These are phyloP conservation scores for Troglohyphantes excavatus DNA, from an alignment of 2,888 invertebrate genomes.

Conservation along the genomic window DNA sequence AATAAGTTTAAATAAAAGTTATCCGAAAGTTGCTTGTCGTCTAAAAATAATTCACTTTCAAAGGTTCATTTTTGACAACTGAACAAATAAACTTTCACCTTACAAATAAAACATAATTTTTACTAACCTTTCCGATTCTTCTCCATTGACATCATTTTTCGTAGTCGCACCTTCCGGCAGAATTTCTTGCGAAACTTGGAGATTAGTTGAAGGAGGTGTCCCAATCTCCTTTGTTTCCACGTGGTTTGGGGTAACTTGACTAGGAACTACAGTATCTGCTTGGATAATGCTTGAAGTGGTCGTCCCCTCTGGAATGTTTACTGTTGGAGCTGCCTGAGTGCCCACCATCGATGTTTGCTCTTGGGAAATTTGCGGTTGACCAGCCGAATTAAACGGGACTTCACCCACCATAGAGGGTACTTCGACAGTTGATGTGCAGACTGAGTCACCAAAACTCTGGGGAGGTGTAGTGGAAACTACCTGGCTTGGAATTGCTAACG, in stretches of 20 bases:
- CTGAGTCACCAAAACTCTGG: background rate
- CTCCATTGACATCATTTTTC: conserved; percentile 73
- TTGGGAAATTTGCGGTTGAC: conserved; percentile 7
- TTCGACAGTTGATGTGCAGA: conserved; percentile 14
- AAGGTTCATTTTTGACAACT: too few species aligned
- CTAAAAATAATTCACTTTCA: too few species aligned
- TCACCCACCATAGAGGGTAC: conserved; percentile 49
- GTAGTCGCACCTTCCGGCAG: conserved; percentile 46
- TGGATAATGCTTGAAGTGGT: conserved; percentile 19
- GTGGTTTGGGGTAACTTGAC: conserved; percentile 70
- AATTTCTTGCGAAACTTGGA: conserved; percentile 63
- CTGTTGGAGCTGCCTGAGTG: conserved; percentile 34
- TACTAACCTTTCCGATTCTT: conserved; percentile 77
- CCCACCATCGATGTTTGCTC: conserved; percentile 22
- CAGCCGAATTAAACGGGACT: conserved; percentile 6
- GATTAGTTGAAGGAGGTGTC: conserved; percentile 61
- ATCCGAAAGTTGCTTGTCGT: too few species aligned
- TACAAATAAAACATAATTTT: conserved; percentile 8
- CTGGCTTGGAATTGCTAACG: conserved; percentile 35
- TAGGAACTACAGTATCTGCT: conserved; percentile 71
- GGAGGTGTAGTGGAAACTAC: conserved; percentile 18
- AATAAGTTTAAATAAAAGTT: too few species aligned
- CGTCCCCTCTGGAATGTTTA: conserved; percentile 67
- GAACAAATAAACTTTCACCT: background rate
- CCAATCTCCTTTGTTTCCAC: conserved; percentile 55